Evolutionary conservation across 2,797 vertebrate genomes (phyloP), one percentile per base, ranked within the genome.

Genomic region (Tauraco hartlaubi): DNA sequence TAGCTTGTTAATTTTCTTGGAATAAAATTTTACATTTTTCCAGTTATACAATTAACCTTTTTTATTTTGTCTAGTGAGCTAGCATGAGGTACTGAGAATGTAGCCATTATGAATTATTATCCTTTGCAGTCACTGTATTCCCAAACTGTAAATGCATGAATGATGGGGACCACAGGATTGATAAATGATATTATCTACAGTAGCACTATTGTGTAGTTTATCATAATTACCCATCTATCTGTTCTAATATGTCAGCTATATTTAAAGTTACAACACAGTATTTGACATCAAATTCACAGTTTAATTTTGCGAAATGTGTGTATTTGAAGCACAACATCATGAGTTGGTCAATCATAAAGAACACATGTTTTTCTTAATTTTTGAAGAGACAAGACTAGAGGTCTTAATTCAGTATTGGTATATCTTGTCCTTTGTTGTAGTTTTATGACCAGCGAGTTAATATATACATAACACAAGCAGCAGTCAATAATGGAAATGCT

Each of bases 1-100:
- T 99, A 99, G 99, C 99, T 99, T 99, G 99, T 99, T 99, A 99
- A 98, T 98, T 99, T 99, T 99, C 95, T 99, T 99, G 99, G 98
- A 99, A 99, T 99, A 99, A 99, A 99, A 99, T 99, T 99, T 99
- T 99, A 98, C 98, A 99, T 99, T 99, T 99, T 98, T 98, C 97
- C 98, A 98, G 97, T 98, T 98, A 97, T 97, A 97, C 95, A 97
- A 96, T 96, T 97, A 97, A 97, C 95, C 88, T 97, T 97, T 97
- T 98, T 97, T 97, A 95, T 98, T 98, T 97, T 95, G 96, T 96
- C 94, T 97, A 98, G 97, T 97, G 98, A 98, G 97, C 96, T 98
- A 97, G 97, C 98, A 98, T 98, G 98, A 98, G 96, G 55, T 97
- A 97, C 94, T 90, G 96, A 98, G 91, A 97, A 88, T 97, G 96